Conservation (phyloP, 2,888 invertebrate genomes). For the Campoplex capitator region DNA sequence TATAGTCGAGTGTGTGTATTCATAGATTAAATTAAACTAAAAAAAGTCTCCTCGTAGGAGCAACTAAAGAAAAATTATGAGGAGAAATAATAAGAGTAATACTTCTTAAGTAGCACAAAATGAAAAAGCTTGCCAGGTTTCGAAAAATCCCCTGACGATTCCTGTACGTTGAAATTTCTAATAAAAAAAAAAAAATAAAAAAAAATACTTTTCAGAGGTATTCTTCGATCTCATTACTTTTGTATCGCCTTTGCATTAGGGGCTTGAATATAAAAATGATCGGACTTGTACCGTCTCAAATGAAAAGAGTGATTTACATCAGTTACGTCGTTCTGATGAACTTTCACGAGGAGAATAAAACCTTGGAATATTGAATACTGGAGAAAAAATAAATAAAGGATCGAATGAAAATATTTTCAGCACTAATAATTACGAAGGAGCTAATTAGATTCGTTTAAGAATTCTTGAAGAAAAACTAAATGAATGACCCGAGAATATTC, state of each 20-base stretch:
- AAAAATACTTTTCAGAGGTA: background rate
- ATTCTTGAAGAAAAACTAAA: background rate
- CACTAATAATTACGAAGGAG: background rate
- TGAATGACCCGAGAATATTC: background rate
- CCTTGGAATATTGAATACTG: background rate
- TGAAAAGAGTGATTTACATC: background rate
- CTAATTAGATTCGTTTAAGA: background rate
- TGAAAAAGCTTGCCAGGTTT: background rate
- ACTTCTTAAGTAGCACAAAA: background rate
- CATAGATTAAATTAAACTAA: conserved; percentile 32
- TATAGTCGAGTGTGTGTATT: conserved; percentile 37
- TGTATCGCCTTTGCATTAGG: too few species aligned
- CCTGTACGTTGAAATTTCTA: background rate
- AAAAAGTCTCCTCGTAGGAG: background rate
- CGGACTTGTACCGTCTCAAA: too few species aligned
- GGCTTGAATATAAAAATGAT: too few species aligned
- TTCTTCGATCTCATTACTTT: background rate
- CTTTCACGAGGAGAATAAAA: background rate
- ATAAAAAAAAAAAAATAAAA: too few species aligned
- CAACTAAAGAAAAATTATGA: background rate
- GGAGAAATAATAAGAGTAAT: background rate
- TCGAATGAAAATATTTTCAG: too few species aligned
- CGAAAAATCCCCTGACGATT: background rate
- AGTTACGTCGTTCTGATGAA: background rate
- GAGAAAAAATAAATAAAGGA: too few species aligned